Base-by-base conservation (phyloP, 2,797 vertebrate genomes). In the Sarcoramphus papa region DNA sequence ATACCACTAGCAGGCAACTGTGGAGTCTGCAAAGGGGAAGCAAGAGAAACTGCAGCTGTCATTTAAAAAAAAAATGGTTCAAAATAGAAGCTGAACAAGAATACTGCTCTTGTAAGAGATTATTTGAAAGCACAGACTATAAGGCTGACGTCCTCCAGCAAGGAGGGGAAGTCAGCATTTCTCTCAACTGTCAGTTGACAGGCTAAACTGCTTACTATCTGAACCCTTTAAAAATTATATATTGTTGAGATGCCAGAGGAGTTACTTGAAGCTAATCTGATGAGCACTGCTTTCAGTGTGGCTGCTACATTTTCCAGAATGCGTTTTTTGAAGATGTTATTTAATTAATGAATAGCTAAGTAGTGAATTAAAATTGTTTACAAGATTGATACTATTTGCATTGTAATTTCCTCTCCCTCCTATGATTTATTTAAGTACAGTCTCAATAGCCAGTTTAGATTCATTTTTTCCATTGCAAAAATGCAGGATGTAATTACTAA, bases 311-410 rank as follows among this genome's bases (percentile, higher is more conserved):
- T 91, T 90, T 90, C 47, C 74, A 84, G 59, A 92, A 88, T 73
- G 51, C 48, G 20, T 57, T 93, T 95, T 85, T 75, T 47, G 28
- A 85, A 59, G 47, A 76, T 69, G 65, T 75, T 93, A 60, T 69
- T 75, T 90, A 83, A 74, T 67, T 92, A 82, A 96, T 91, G 8
- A 88, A 90, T 81, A 92, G 53, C 59, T 84, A 80, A 90, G 25
- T 59, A 85, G 40, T 41, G 16, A 88, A 91, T 82, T 94, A 86
- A 93, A 97, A 47, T 82, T 84, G 76, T 96, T 96, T 96, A 90
- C 59, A 86, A 90, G 69, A 84, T 20, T 65, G 14, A 69, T 64
- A 81, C 28, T 80, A 27, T 77, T 94, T 94, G 73, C 63, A 45
- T 56, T 90, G 54, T 80, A 56, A 91, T 96, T 91, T 91, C 82